phyloP scores from a whole-genome alignment of 2,113 vertebrate species.

The Xiphorhynchus elegans region DNA sequence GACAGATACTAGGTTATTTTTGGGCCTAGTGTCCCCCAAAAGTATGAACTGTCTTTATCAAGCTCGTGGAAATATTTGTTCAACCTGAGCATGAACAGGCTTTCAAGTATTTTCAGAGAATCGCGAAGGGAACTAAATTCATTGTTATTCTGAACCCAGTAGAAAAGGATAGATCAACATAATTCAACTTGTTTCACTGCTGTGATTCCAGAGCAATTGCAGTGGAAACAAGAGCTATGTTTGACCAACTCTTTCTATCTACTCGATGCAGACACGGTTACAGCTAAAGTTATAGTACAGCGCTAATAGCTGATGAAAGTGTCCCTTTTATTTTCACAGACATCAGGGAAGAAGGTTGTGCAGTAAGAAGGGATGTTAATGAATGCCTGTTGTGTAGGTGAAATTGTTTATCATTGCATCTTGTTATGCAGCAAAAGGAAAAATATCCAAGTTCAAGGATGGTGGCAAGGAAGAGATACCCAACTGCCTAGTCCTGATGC shows the following conservation, averaged over 20 bases:
- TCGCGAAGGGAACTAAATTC: not conserved
- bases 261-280: accelerated
- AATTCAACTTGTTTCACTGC: not conserved
- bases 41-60: not conserved
- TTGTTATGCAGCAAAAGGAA: not conserved
- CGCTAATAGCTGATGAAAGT: accelerated
- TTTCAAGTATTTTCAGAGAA: not conserved
- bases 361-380: not conserved
- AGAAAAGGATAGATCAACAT: not conserved
- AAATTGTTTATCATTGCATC: not conserved
- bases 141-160: not conserved
- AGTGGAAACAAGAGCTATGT: not conserved
- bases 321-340: not conserved
- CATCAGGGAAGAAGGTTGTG: not conserved
- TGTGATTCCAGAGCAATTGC: not conserved
- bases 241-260: not conserved
- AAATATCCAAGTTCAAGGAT: not conserved
- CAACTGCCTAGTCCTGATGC: not conserved
- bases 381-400: not conserved
- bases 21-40: not conserved
- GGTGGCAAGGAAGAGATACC: not conserved
- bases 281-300: not conserved
- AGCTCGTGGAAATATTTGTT: not conserved
- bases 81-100: not conserved
- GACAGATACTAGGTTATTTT: not conserved